phyloP scores from a whole-genome alignment of 2,113 vertebrate genomes.

The Rhea americana region DNA sequence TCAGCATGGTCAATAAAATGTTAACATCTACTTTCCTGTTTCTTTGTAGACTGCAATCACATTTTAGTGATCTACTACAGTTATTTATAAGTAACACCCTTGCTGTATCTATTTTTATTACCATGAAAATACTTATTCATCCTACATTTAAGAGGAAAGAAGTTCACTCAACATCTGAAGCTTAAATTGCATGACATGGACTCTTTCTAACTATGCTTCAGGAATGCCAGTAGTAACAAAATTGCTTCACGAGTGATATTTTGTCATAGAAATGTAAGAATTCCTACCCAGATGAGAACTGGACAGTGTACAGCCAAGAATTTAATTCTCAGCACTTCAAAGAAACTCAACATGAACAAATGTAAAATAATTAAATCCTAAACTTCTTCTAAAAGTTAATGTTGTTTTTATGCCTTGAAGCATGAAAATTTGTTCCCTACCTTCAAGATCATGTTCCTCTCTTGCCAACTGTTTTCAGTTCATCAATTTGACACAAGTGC shows the following conservation, averaged over 20 bases:
- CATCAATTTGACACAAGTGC: background rate
- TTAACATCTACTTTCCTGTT: background rate
- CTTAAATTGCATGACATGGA: background rate
- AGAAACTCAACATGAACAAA: background rate
- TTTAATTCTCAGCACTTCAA: background rate
- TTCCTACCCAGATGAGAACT: background rate
- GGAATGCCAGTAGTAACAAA: background rate
- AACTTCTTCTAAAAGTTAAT: background rate
- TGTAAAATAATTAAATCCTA: background rate
- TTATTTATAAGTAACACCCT: background rate
- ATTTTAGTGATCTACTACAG: background rate
- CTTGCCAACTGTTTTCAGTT: background rate
- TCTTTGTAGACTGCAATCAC: background rate
- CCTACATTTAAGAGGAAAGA: background rate
- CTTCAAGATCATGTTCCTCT: background rate
- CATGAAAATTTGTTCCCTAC: background rate
- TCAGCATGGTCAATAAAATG: background rate
- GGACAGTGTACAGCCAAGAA: background rate
- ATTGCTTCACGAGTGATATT: background rate
- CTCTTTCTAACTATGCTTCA: background rate
- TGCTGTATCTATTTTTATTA: background rate
- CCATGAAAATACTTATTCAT: background rate
- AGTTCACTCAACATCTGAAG: background rate
- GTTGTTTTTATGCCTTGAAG: background rate
- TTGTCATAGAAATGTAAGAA: background rate